Percentiles rank a stretch among this genome's conserved stretches.
Evolutionary conservation across 64 coral and sea anemone genomes (phyloP).

Genomic region (Pachyseris speciosa): DNA sequence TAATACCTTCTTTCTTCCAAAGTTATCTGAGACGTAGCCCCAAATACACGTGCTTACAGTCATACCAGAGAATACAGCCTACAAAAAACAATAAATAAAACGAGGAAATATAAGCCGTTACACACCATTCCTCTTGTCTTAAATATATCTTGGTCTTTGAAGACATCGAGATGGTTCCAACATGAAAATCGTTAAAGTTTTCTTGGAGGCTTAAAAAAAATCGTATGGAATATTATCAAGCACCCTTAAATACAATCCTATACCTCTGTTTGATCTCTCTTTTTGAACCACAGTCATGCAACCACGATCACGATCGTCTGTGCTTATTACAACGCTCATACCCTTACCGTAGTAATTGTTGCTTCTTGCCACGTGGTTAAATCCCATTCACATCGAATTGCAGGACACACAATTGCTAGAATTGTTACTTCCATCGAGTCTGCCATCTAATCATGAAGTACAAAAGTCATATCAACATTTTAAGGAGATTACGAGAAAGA

Average conservation of each 20-base stretch:
- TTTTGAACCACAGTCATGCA: too few relatives aligned
- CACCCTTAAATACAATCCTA: too few relatives aligned
- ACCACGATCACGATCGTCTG: too few relatives aligned
- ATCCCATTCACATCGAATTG: constrained; percentile 89
- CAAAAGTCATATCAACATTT: too few relatives aligned
- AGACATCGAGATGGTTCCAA: too few relatives aligned
- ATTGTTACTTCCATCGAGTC: constrained; percentile 97
- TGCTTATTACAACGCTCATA: not conserved
- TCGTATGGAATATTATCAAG: too few relatives aligned
- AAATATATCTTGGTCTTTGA: too few relatives aligned
- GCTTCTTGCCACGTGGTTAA: constrained; percentile 93
- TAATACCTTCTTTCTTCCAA: constrained; percentile 93
- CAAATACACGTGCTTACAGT: constrained; percentile 87
- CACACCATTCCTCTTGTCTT: too few relatives aligned
- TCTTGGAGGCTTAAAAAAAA: too few relatives aligned
- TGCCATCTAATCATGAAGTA: constrained; percentile 65
- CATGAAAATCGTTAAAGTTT: too few relatives aligned
- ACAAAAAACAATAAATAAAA: not conserved
- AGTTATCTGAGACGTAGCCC: constrained; percentile 94
- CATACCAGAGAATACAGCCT: constrained; percentile 98
- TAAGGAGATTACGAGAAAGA: too few relatives aligned
- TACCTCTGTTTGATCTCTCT: too few relatives aligned
- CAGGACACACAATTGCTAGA: constrained; percentile 87
- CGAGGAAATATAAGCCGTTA: not conserved
- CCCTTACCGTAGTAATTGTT: constrained; percentile 80